A percentile compares a stretch with the other conserved stretches of the same genome.
Evolutionary conservation across 2,888 invertebrate species (phyloP).

Genomic region (Polydrusus pterygomalis): DNA sequence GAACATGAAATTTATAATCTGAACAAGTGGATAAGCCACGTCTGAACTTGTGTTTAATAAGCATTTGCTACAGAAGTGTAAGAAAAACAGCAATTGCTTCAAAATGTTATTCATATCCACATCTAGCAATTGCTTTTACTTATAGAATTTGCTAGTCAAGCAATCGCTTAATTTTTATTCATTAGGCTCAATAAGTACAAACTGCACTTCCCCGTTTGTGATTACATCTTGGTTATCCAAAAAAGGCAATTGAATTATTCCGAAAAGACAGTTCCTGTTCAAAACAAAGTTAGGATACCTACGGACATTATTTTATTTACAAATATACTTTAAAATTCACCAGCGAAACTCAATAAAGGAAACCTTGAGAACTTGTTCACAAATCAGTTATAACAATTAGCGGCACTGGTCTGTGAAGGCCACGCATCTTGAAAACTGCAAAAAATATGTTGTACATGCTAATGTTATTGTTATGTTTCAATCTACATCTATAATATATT

Average conservation of each 20-base stretch:
- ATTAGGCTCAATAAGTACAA: no score
- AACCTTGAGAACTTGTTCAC: slow-evolving; percentile 27
- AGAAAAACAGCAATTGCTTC: no score
- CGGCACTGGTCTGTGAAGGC: slow-evolving; percentile 18
- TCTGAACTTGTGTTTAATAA: no score
- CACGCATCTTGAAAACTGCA: slow-evolving; percentile 15
- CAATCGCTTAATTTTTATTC: no score
- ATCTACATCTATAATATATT: no score
- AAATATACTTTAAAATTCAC: not conserved
- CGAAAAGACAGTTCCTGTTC: not conserved
- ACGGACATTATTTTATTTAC: not conserved
- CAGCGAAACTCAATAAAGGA: slow-evolving; percentile 6
- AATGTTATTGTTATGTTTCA: not conserved
- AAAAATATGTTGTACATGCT: slow-evolving; percentile 6
- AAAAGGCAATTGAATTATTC: not conserved
- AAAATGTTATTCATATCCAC: no score
- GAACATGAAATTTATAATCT: no score
- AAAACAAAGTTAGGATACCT: not conserved
- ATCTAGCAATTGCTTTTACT: no score
- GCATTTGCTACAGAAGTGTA: no score
- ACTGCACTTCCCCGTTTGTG: no score
- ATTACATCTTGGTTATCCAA: not conserved
- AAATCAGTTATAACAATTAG: slow-evolving; percentile 22
- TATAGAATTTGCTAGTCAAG: no score
- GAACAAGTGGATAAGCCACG: no score